These are phyloP conservation scores for Oreochromis grahami DNA, from an alignment of 2,797 vertebrate species.

Conservation along the genomic window DNA sequence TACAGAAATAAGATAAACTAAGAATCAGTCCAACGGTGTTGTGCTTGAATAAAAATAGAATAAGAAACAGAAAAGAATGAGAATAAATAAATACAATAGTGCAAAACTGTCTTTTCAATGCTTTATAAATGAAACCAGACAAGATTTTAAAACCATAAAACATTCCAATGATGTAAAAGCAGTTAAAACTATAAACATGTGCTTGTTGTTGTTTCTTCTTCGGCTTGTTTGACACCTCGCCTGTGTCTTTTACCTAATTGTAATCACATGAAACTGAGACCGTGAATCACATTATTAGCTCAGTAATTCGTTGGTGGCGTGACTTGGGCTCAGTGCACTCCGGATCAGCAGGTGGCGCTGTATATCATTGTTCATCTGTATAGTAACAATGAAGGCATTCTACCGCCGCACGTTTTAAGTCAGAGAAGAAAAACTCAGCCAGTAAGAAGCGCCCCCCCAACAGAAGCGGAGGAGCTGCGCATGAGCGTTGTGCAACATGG, in stretches of 20 bases:
- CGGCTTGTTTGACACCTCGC: neutral
- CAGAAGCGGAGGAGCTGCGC: neutral
- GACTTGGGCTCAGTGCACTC: neutral
- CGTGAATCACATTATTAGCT: neutral
- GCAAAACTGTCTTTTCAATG: neutral
- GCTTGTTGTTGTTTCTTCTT: neutral
- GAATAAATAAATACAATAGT: neutral
- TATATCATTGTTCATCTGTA: neutral
- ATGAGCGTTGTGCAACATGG: slow-evolving; percentile 47
- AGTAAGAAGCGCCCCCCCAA: neutral
- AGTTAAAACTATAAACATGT: neutral
- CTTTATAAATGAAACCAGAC: neutral
- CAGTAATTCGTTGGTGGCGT: neutral
- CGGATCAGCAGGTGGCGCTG: neutral
- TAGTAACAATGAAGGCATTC: neutral
- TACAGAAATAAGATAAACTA: neutral
- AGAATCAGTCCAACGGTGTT: neutral
- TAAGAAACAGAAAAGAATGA: neutral
- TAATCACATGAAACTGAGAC: neutral
- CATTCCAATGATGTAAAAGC: neutral
- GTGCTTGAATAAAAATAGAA: neutral
- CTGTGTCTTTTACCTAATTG: neutral
- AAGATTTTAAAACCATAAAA: neutral
- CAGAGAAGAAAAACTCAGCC: neutral
- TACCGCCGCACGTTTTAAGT: neutral